These are phyloP conservation scores for Amyelois transitella DNA, from an alignment of 1,140 invertebrate species.

Conservation along the genomic window DNA sequence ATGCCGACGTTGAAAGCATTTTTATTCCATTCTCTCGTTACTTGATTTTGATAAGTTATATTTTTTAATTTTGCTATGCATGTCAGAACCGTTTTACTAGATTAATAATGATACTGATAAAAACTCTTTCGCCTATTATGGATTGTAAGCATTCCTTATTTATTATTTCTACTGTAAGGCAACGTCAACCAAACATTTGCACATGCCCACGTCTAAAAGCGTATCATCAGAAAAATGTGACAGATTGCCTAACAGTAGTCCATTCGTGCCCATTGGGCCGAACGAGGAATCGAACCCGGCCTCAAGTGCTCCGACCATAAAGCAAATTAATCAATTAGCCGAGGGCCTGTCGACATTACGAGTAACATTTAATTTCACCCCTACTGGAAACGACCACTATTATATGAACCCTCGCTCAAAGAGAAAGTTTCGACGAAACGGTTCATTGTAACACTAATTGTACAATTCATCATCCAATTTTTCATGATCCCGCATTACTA, in stretches of 20 bases:
- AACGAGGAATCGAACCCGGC: constrained; percentile 50
- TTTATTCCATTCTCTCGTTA: not conserved
- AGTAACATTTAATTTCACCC: constrained; percentile 69
- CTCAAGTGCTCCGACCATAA: constrained; percentile 65
- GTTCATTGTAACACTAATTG: not conserved
- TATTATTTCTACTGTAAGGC: no score
- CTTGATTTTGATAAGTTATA: not conserved
- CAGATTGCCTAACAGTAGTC: constrained; percentile 66
- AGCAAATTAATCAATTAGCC: constrained; percentile 73
- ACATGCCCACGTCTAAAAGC: constrained; percentile 33
- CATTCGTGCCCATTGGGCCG: constrained; percentile 52
- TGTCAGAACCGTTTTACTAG: no score
- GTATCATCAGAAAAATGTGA: constrained; percentile 58
- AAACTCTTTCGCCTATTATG: no score
- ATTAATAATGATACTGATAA: no score
- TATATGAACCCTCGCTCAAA: not conserved
- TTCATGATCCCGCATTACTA: not conserved
- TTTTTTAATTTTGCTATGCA: no score
- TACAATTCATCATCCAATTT: constrained; percentile 19
- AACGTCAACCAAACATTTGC: constrained; percentile 18
- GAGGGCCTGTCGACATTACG: constrained; percentile 69
- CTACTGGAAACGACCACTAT: constrained; percentile 33
- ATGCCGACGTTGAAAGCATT: not conserved
- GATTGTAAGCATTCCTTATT: no score
- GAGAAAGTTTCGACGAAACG: not conserved